Evolutionary conservation across 2,113 vertebrate species (phyloP).

Genomic region (Hassar affinis): DNA sequence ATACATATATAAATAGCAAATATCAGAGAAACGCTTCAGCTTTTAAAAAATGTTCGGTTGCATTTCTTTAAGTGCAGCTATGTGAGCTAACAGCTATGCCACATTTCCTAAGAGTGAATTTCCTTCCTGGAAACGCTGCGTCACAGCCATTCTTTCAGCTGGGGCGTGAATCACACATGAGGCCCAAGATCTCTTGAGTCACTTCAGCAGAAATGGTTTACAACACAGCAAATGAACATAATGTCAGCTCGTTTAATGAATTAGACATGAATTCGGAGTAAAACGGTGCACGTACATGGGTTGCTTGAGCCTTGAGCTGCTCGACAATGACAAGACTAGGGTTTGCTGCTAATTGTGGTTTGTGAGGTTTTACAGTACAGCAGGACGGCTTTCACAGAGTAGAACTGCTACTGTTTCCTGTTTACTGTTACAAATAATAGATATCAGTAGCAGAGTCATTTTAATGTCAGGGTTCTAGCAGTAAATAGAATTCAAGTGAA

Average conservation of each 20-base stretch:
- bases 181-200: no score
- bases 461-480: neutral
- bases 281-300: neutral
- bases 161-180: neutral
- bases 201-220: neutral
- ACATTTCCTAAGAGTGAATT: constrained; percentile 10
- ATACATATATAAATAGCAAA: no score
- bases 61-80: neutral
- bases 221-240: neutral
- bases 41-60: neutral
- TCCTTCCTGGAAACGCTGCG: constrained; percentile 1
- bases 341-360: neutral
- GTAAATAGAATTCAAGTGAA: neutral
- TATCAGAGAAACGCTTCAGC: neutral
- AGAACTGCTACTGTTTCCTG: neutral
- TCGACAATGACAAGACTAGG: no score
- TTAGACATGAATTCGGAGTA: no score
- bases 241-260: neutral
- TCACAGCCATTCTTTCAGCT: neutral
- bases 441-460: neutral
- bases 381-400: neutral
- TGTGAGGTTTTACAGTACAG: neutral
- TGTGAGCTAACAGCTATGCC: neutral
- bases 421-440: neutral
- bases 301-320: neutral